Evolutionary conservation across 2,797 vertebrate genomes (phyloP).

Genomic region (Carduelis carduelis): DNA sequence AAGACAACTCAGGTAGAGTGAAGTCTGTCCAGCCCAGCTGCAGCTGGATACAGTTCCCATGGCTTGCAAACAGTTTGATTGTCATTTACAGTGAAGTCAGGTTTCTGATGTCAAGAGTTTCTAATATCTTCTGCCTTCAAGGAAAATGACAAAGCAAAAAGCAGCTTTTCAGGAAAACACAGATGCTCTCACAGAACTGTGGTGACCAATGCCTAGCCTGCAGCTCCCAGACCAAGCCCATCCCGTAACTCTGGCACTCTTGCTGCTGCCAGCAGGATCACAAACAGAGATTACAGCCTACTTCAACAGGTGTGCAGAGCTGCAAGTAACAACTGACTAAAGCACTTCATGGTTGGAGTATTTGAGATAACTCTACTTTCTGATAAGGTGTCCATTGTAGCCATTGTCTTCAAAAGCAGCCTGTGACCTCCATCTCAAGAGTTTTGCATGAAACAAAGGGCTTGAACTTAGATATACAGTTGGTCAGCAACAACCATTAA

Average conservation of each 20-base stretch:
- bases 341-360: background rate
- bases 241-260: fast-evolving
- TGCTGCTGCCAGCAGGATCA: background rate
- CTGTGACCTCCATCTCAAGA: background rate
- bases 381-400: background rate
- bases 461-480: background rate
- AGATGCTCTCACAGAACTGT: fast-evolving
- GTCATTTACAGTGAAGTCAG: background rate
- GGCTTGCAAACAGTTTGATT: background rate
- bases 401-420: background rate
- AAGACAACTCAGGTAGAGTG: background rate
- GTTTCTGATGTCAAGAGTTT: background rate
- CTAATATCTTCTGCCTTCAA: background rate
- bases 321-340: background rate
- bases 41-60: background rate
- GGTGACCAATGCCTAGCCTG: fast-evolving
- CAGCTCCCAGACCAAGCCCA: background rate
- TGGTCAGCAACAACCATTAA: background rate
- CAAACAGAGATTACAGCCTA: background rate
- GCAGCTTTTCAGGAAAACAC: background rate
- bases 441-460: background rate
- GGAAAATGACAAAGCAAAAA: background rate
- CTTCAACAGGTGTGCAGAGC: background rate
- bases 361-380: background rate
- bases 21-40: background rate